Conservation (phyloP, 1,140 invertebrate species). For the Andrena cerasifolii region DNA sequence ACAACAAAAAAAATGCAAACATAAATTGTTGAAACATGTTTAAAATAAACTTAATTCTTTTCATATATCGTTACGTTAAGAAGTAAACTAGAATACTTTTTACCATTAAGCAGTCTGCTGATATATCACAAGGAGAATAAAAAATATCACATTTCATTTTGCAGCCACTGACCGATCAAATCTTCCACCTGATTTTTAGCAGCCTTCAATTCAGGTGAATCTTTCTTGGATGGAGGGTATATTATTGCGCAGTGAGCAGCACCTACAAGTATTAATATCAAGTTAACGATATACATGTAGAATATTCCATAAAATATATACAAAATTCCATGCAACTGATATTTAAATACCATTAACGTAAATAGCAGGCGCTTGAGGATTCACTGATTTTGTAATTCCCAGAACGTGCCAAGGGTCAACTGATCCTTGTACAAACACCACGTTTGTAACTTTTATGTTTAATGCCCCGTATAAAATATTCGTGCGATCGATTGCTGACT, state of each 20-base stretch:
- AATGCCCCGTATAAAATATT: conserved; percentile 92
- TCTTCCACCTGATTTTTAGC: conserved; percentile 85
- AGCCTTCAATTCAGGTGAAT: conserved; percentile 84
- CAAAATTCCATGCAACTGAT: neutral
- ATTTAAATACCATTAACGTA: conserved; percentile 85
- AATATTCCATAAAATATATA: conserved; percentile 20
- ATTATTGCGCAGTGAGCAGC: conserved; percentile 92
- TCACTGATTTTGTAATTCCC: conserved; percentile 85
- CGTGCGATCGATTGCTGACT: conserved; percentile 86
- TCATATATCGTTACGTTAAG: conserved; percentile 5
- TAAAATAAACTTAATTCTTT: conserved; percentile 38
- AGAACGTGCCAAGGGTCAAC: conserved; percentile 97
- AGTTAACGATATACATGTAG: conserved; percentile 34
- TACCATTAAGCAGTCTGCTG: conserved; percentile 18
- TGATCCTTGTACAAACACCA: conserved; percentile 94
- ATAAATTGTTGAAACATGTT: conserved; percentile 16
- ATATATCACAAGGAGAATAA: conserved; percentile 15
- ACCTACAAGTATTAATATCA: conserved; percentile 80
- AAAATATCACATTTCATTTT: conserved; percentile 48
- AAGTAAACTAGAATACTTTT: neutral
- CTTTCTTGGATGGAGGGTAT: conserved; percentile 86
- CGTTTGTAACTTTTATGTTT: conserved; percentile 87
- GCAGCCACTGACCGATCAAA: conserved; percentile 83
- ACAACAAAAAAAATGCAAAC: conserved; percentile 34
- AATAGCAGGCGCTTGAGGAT: conserved; percentile 86